Evolutionary conservation across 2,113 vertebrate species (phyloP), one percentile per base, ranked within the genome.

Genomic region (Scopus umbretta): DNA sequence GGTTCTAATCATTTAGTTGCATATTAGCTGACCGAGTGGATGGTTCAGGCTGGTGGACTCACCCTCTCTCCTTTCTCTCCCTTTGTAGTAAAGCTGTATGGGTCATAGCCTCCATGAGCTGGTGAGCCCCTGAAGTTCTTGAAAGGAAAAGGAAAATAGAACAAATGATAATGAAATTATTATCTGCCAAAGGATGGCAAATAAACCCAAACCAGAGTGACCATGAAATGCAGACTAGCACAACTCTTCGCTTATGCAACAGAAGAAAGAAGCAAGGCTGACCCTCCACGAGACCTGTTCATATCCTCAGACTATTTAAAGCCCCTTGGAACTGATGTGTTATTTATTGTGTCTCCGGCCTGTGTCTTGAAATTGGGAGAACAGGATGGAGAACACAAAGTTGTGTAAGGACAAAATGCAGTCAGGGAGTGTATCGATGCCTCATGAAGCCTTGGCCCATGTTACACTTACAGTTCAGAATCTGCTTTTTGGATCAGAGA

Each of bases 31-130:
- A 81, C 20, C 3, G 2, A 45, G 62, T 10, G 30, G 38, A 20
- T 14, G n/a, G 47, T 8, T 87, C 8, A 8, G 42, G 70, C 15
- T 49, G 32, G 6, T 16, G 16, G 72, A 97, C 98, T 98, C 94
- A 99, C 99, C 96, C 96, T 94, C 86, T 99, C 99, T 93, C 99
- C 99, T 82, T 96, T 98, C 80, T 99, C 99, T 73, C 99, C 99
- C 96, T 99, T 99, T 19, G 90, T 38, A 16, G 92, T 66, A 38
- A 98, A 96, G 59, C 95, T 95, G 47, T 98, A 98, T 10, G 98
- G 98, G 49, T 98, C 97, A 16, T 91, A 98, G 16, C 94, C 96
- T 5, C 96, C 87, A 29, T 80, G 98, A 84, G 96, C 91, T 38
- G 95, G 96, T 30, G 99, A 97, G 62, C 68, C 97, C 96, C 98